Conservation (phyloP, 1,140 invertebrate genomes). For the Magallana gigas region DNA sequence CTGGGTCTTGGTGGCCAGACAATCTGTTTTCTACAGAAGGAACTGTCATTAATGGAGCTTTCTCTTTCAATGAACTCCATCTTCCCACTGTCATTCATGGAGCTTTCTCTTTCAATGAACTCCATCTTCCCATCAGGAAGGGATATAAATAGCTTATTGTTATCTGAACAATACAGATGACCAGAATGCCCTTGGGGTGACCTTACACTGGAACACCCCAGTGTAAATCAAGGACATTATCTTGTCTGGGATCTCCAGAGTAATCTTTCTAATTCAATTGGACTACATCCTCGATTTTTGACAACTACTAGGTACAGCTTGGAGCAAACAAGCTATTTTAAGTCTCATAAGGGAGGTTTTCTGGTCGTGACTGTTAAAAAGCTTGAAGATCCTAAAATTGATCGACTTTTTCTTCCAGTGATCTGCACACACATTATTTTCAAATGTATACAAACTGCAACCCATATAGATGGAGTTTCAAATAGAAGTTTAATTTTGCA, state of each 20-base stretch:
- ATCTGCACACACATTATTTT: too few relatives aligned
- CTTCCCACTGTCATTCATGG: neutral
- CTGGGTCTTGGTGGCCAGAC: neutral
- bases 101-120: neutral
- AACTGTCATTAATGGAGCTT: neutral
- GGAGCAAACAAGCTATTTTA: too few relatives aligned
- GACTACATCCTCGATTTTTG: neutral
- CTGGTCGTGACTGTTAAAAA: too few relatives aligned
- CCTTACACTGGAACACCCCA: neutral
- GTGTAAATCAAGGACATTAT: neutral
- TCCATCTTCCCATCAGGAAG: neutral
- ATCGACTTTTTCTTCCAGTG: too few relatives aligned
- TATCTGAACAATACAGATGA: neutral
- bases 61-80: neutral
- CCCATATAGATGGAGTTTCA: too few relatives aligned
- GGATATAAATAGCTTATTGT: neutral
- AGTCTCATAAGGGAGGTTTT: too few relatives aligned
- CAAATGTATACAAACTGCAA: too few relatives aligned
- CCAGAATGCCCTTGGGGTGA: slow-evolving; percentile 8
- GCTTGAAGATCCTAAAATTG: too few relatives aligned
- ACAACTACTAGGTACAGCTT: neutral
- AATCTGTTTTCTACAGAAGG: neutral
- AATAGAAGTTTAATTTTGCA: too few relatives aligned
- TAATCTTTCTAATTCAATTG: neutral
- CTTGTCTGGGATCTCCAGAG: slow-evolving; percentile 4